Evolutionary conservation across 2,888 invertebrate species (phyloP).

Genomic region (Anarsia innoxiella): DNA sequence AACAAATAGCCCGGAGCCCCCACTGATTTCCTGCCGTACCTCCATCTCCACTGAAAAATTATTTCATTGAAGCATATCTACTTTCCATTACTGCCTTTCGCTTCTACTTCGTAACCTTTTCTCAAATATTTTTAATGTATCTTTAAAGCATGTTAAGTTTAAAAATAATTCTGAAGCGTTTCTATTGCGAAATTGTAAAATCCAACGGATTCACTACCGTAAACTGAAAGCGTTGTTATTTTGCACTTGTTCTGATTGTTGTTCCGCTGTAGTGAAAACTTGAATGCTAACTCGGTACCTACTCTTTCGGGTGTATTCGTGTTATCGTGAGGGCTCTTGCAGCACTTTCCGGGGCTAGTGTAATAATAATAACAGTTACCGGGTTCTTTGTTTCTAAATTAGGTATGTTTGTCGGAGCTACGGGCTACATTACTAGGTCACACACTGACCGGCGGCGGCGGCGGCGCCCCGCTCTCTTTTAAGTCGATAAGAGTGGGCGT

Average conservation of each 20-base stretch:
- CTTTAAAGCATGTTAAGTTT: slow-evolving; percentile 24
- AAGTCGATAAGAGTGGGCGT: slow-evolving; percentile 49
- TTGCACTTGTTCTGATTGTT: slow-evolving; percentile 20
- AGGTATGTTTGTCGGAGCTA: slow-evolving; percentile 27
- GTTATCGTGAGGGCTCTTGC: slow-evolving; percentile 12
- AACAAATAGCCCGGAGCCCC: slow-evolving; percentile 20
- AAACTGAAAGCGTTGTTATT: slow-evolving; percentile 39
- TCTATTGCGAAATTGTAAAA: slow-evolving; percentile 49
- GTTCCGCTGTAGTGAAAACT: slow-evolving; percentile 18
- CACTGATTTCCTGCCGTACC: slow-evolving; percentile 21
- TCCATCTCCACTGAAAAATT: slow-evolving; percentile 13
- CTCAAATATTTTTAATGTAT: slow-evolving; percentile 19
- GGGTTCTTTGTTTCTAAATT: slow-evolving; percentile 19
- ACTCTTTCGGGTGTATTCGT: no score
- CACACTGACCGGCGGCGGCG: slow-evolving; percentile 34
- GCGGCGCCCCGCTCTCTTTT: no score
- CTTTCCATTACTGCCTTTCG: slow-evolving; percentile 9
- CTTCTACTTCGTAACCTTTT: slow-evolving; percentile 1
- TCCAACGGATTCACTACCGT: slow-evolving; percentile 42
- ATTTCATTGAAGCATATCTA: slow-evolving; percentile 12
- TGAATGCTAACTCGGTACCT: no score
- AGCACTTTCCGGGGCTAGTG: slow-evolving; percentile 8
- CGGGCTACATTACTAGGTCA: slow-evolving; percentile 50
- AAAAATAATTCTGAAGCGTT: slow-evolving; percentile 27
- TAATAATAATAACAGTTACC: slow-evolving; percentile 9